Conservation (phyloP, 2,113 vertebrate species). For the Empidonax alnorum region DNA sequence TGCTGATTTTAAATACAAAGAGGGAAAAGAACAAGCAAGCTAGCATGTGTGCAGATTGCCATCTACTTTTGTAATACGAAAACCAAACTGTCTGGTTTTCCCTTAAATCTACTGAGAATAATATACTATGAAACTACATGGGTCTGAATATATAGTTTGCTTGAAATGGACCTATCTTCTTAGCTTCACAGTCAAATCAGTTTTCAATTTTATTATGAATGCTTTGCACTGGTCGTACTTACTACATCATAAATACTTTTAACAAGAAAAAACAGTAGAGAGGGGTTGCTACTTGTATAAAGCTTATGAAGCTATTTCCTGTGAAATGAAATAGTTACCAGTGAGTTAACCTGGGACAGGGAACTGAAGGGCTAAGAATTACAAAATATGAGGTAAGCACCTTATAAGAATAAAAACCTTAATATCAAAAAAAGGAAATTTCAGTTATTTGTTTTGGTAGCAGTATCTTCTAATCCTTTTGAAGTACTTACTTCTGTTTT, state of each 20-base stretch:
- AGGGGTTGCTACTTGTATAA: background rate
- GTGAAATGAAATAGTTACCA: background rate
- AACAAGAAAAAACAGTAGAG: background rate
- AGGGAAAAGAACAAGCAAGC: background rate
- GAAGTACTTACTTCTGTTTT: slow-evolving; percentile 89
- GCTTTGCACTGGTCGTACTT: background rate
- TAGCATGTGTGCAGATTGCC: background rate
- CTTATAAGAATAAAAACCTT: background rate
- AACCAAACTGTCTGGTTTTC: background rate
- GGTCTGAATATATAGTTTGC: background rate
- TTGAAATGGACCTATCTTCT: background rate
- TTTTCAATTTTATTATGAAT: background rate
- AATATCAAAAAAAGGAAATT: background rate
- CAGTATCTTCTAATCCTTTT: background rate
- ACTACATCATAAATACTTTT: background rate
- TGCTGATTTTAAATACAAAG: background rate
- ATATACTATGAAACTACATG: background rate
- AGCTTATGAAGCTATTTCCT: background rate
- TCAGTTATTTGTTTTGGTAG: slow-evolving; percentile 38
- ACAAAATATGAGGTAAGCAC: background rate
- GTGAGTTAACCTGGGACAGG: background rate
- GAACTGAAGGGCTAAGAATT: background rate
- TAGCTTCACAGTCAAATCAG: background rate
- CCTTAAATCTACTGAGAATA: background rate
- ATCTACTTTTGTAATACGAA: background rate